Base-by-base conservation (phyloP, 2,888 invertebrate genomes). In the Euplexia lucipara region DNA sequence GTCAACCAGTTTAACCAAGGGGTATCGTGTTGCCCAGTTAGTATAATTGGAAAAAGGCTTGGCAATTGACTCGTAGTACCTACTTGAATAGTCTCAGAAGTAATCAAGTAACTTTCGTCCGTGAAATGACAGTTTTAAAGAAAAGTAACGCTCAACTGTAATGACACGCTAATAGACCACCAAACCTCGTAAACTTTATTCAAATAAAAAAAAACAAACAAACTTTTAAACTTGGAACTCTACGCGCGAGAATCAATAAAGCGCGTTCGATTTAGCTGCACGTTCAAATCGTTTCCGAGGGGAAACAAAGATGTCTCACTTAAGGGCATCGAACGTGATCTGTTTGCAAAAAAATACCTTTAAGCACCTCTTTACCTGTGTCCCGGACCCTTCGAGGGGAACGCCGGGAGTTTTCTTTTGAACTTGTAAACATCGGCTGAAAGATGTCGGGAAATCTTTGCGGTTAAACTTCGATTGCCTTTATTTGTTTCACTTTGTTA, bases 321-420 rank as follows among this genome's bases (percentile, higher is more conserved):
- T 94, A 94, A 90, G 87, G 88, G 87, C 89, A 88, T 89, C 88
- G 92, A 88, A 95, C 95, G 95, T 95, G 95, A 95, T 95, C 95
- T 88, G 95, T 92, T 93, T 95, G 91, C 90, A 66, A 89, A 92
- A 94, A 93, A 94, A 93, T 89, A 88, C 86, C 86, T 88, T 88
- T 91, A 91, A 91, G 90, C 85, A 90, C 89, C 89, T 88, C 90
- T 90, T 91, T 90, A 92, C 91, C 91, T 91, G 90, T 86, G 71
- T 76, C 68, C 75, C 68, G 67, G 75, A 83, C 81, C 81, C 83
- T 81, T 78, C 78, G 75, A 83, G 82, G 85, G 87, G 90, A 89
- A 74, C 52, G 79, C 56, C 56, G 84, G 54, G 79, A 84, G 83
- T 85, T 88, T 88, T 88, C 86, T 86, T 88, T 87, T 88, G 85